Percentiles rank a stretch among this genome's conserved stretches.
Evolutionary conservation across 1,140 invertebrate genomes (phyloP).

Genomic region (Rhizoglyphus robini): DNA sequence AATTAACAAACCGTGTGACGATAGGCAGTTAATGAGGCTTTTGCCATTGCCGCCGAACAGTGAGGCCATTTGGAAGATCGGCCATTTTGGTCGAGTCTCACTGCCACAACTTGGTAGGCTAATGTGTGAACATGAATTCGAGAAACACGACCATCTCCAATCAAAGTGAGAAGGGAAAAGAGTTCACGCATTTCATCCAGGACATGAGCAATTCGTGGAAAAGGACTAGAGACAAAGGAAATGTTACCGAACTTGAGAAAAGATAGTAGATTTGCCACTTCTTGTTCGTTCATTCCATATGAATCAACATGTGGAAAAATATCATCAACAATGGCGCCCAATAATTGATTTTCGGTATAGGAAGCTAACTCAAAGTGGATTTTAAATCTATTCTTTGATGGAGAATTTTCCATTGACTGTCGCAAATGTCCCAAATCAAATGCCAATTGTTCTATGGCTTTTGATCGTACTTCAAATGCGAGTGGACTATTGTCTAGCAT

Average conservation of each 20-base stretch:
- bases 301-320: conserved; percentile 64
- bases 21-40: conserved; percentile 67
- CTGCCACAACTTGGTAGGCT: conserved; percentile 70
- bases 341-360: conserved; percentile 53
- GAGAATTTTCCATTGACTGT: background rate
- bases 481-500: conserved; percentile 83
- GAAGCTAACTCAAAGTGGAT: conserved; percentile 81
- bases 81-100: conserved; percentile 25
- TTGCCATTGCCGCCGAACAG: conserved; percentile 60
- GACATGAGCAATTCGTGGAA: conserved; percentile 60
- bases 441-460: conserved; percentile 49
- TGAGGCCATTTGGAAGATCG: conserved; percentile 51
- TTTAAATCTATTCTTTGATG: conserved; percentile 45
- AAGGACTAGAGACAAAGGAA: conserved; percentile 57
- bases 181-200: conserved; percentile 63
- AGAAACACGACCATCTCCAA: conserved; percentile 45
- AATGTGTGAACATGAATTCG: conserved; percentile 72
- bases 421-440: conserved; percentile 49
- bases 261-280: conserved; percentile 60
- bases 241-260: conserved; percentile 53
- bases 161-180: conserved; percentile 24
- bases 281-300: conserved; percentile 79
- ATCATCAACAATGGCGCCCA: conserved; percentile 49
- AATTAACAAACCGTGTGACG: conserved; percentile 46
- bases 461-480: conserved; percentile 45